Percentiles rank a stretch among this genome's conserved stretches.
These are phyloP conservation scores for Sipha maydis DNA, from an alignment of 2,888 invertebrate genomes.

Conservation along the genomic window DNA sequence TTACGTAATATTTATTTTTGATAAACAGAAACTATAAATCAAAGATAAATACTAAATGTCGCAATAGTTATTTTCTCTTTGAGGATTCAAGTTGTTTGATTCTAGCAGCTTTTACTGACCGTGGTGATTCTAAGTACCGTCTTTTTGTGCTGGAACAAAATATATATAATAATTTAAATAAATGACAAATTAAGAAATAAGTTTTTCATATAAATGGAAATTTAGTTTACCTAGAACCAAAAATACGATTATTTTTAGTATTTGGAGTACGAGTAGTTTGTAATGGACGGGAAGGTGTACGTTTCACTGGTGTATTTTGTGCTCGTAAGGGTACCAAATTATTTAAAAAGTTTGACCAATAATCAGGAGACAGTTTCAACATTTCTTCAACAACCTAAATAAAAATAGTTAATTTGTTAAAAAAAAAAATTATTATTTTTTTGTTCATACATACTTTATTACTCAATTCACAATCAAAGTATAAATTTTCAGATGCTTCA, in stretches of 20 bases:
- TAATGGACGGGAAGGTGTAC: slow-evolving; percentile 43
- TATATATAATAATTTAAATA: background rate
- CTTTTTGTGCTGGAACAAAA: slow-evolving; percentile 46
- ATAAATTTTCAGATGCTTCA: slow-evolving; percentile 75
- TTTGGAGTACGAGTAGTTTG: slow-evolving; percentile 32
- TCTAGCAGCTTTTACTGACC: slow-evolving; percentile 56
- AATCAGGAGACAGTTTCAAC: slow-evolving; percentile 77
- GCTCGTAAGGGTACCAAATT: slow-evolving; percentile 45
- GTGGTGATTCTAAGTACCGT: slow-evolving; percentile 54
- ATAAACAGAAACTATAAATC: background rate
- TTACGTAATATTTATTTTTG: background rate
- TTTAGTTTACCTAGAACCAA: slow-evolving; percentile 49
- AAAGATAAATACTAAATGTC: background rate
- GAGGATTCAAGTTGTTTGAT: slow-evolving; percentile 45
- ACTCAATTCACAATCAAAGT: slow-evolving; percentile 72
- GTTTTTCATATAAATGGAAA: background rate
- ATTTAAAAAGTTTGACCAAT: slow-evolving; percentile 79
- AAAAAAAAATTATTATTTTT: background rate
- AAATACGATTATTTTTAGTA: slow-evolving; percentile 56
- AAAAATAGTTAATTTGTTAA: background rate
- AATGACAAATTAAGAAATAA: too few relatives aligned
- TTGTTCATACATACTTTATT: slow-evolving; percentile 70
- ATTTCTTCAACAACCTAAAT: slow-evolving; percentile 76
- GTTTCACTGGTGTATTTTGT: slow-evolving; percentile 47
- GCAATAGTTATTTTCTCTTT: slow-evolving; percentile 31